Evolutionary conservation across 2,888 invertebrate genomes (phyloP).

Genomic region (Amiota mariae): DNA sequence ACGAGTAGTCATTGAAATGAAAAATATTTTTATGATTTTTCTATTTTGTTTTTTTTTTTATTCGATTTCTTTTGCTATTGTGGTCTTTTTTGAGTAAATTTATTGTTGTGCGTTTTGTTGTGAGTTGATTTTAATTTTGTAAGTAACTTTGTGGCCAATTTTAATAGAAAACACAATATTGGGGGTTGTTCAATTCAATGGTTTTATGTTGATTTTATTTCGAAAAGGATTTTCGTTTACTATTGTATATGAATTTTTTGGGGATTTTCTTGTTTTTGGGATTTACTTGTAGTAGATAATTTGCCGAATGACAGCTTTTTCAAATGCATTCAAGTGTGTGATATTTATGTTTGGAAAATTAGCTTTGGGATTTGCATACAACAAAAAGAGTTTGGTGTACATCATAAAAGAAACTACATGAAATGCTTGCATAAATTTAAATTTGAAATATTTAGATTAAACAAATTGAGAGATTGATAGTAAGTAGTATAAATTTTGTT

Average conservation of each 20-base stretch:
- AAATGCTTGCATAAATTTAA: too few species aligned
- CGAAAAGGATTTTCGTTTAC: constrained; percentile 1
- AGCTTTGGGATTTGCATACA: constrained; percentile 64
- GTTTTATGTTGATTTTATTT: neutral
- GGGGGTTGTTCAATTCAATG: constrained; percentile 8
- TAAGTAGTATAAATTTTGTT: too few species aligned
- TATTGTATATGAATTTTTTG: neutral
- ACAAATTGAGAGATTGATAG: too few species aligned
- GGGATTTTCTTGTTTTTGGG: neutral
- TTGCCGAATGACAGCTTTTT: constrained; percentile 42
- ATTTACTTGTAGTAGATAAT: constrained; percentile 32
- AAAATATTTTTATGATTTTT: constrained; percentile 35
- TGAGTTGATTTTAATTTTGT: constrained; percentile 56
- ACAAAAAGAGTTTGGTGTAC: too few species aligned
- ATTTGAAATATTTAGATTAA: too few species aligned
- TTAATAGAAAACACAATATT: constrained; percentile 24
- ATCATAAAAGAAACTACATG: too few species aligned
- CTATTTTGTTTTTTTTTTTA: constrained; percentile 37
- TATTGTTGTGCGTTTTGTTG: constrained; percentile 49
- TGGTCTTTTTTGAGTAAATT: constrained; percentile 47
- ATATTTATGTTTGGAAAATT: constrained; percentile 58
- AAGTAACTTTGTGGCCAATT: constrained; percentile 59
- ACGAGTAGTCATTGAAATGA: constrained; percentile 40
- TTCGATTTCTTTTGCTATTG: too few species aligned
- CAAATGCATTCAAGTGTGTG: constrained; percentile 60